A percentile compares a stretch with the other conserved stretches of the same genome.
These are phyloP conservation scores for Hormaphis cornu DNA, from an alignment of 1,140 invertebrate genomes.

Conservation along the genomic window DNA sequence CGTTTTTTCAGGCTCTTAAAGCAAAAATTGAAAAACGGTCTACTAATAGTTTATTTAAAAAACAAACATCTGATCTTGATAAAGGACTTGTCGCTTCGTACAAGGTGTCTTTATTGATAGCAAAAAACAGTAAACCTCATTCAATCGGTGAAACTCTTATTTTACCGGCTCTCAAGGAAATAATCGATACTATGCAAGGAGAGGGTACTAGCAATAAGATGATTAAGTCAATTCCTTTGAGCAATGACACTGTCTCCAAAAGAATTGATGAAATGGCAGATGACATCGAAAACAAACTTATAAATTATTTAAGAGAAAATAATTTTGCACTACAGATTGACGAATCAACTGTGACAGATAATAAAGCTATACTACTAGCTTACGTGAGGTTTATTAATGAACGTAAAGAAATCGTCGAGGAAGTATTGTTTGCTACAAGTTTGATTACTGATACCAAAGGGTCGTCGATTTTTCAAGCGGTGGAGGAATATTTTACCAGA, in stretches of 20 bases:
- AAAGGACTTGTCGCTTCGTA: slow-evolving; percentile 11
- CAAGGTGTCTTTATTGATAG: slow-evolving; percentile 38
- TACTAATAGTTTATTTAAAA: background rate
- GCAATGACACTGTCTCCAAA: background rate
- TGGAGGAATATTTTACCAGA: background rate
- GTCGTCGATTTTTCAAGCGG: background rate
- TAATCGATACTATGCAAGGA: slow-evolving; percentile 34
- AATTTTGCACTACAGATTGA: slow-evolving; percentile 41
- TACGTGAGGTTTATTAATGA: slow-evolving; percentile 38
- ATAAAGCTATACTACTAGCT: slow-evolving; percentile 17
- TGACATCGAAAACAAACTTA: slow-evolving; percentile 38
- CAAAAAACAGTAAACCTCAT: slow-evolving; percentile 33
- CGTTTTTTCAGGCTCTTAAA: background rate
- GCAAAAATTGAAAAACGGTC: background rate
- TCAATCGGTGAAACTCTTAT: slow-evolving; percentile 35
- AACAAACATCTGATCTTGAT: background rate
- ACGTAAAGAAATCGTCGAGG: background rate
- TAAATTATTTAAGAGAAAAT: slow-evolving; percentile 41
- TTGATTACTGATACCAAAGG: too few relatives aligned
- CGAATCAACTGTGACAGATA: slow-evolving; percentile 43
- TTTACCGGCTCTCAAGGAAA: slow-evolving; percentile 34
- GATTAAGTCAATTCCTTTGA: background rate
- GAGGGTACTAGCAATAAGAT: slow-evolving; percentile 15
- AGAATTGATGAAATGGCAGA: slow-evolving; percentile 18
- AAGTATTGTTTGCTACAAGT: background rate